Conservation (phyloP, 2,888 invertebrate species). For the Gymnocheta viridis region DNA sequence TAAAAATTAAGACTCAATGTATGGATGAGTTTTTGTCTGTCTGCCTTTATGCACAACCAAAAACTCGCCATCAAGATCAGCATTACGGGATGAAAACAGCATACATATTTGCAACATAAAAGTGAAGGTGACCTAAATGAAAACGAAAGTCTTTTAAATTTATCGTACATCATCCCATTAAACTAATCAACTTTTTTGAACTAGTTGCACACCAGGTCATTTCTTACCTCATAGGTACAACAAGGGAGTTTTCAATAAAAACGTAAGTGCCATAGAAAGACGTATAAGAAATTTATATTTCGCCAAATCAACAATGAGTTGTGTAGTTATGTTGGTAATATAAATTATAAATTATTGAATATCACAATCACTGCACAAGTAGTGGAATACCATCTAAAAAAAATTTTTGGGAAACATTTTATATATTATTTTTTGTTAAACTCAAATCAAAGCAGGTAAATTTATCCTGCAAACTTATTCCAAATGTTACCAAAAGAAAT, state of each 20-base stretch:
- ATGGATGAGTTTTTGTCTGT: not conserved
- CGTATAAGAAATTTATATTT: not conserved
- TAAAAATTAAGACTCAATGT: not conserved
- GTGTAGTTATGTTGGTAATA: not conserved
- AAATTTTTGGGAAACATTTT: too few relatives aligned
- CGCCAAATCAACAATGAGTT: not conserved
- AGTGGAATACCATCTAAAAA: too few relatives aligned
- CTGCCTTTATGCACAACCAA: not conserved
- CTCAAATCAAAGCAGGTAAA: too few relatives aligned
- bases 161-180: slow-evolving; percentile 28
- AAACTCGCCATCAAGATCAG: not conserved
- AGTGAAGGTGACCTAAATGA: slow-evolving; percentile 65
- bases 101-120: slow-evolving; percentile 32
- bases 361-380: too few relatives aligned
- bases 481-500: not conserved
- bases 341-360: not conserved
- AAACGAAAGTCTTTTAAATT: slow-evolving; percentile 59
- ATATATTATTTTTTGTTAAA: too few relatives aligned
- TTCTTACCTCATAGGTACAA: not conserved
- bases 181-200: not conserved
- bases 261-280: not conserved
- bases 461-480: not conserved
- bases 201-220: not conserved
- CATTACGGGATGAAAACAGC: not conserved
- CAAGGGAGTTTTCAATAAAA: not conserved